Evolutionary conservation across 2,888 invertebrate species (phyloP), one percentile per base, ranked within the genome.

Genomic region (Digitonthophagus gazella): DNA sequence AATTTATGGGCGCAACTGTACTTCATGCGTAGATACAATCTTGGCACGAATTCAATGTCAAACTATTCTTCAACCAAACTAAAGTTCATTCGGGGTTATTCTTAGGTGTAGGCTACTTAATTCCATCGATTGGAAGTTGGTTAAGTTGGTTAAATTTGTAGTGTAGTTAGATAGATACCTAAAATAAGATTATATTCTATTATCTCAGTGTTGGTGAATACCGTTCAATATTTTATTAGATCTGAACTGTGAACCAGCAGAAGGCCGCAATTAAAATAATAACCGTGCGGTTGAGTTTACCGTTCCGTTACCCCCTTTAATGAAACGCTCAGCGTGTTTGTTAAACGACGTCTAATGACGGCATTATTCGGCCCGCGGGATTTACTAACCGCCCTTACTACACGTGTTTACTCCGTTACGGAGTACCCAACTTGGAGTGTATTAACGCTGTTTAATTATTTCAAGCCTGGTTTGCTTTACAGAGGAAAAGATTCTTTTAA

Each of bases 311-410:
- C 61, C n/a, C 56, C 18, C 54, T 44, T 18, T 65, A 65, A 65
- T 65, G 65, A 55, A 65, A 65, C 65, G 54, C 18, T 57, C 19
- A 66, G 56, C 58, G 66, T 66, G 56, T 66, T 66, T 66, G 58
- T 58, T 66, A 66, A 66, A 58, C 66, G 66, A 66, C 66, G 57
- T 19, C 56, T 66, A 66, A 66, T 66, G 66, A 66, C 22, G 54
- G 22, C 66, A 66, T 66, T 66, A 66, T 20, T 19, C 22, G 57
- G 18, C 66, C 22, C 58, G 18, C 14, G 66, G 58, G 66, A 66
- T 44, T 44, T 44, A 44, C 28, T 44, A 44, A 44, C 28, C 28
- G 28, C 28, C 28, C 28, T 44, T 44, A 44, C 28, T 44, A 44
- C 28, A 44, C 28, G 28, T 44, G 28, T 44, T 44, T 44, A 44